Evolutionary conservation across 2,888 invertebrate species (phyloP).

Genomic region (Cheilosia pagana): DNA sequence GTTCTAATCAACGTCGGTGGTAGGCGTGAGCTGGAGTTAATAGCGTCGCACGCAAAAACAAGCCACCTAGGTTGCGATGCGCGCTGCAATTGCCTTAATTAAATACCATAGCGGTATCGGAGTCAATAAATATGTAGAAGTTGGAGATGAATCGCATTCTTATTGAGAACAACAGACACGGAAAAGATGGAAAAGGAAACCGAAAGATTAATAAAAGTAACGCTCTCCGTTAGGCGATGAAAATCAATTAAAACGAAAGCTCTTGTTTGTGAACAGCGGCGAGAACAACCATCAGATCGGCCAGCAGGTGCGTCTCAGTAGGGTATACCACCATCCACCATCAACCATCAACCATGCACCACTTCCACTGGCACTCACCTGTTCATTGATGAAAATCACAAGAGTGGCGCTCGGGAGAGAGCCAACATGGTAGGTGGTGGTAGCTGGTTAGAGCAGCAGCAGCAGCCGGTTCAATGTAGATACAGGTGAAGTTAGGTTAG

Average conservation of each 20-base stretch:
- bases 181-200: background rate
- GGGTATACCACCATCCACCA: constrained; percentile 43
- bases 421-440: background rate
- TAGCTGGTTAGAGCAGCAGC: constrained; percentile 10
- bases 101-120: constrained; percentile 61
- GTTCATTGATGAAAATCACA: constrained; percentile 72
- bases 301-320: constrained; percentile 70
- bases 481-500: background rate
- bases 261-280: constrained; percentile 43
- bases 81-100: constrained; percentile 60
- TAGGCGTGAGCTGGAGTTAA: constrained; percentile 54
- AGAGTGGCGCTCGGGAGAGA: constrained; percentile 60
- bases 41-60: constrained; percentile 51
- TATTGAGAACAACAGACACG: constrained; percentile 17
- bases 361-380: constrained; percentile 41
- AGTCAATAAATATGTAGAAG: constrained; percentile 46
- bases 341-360: constrained; percentile 7
- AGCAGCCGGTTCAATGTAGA: constrained; percentile 6
- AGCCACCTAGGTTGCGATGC: constrained; percentile 10
- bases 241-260: constrained; percentile 64
- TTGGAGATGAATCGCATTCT: constrained; percentile 42
- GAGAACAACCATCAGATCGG: constrained; percentile 39
- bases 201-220: constrained; percentile 19
- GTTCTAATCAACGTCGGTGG: constrained; percentile 68
- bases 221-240: constrained; percentile 43